Conservation (phyloP, 2,113 vertebrate genomes). For the Daphoenositta chrysoptera region DNA sequence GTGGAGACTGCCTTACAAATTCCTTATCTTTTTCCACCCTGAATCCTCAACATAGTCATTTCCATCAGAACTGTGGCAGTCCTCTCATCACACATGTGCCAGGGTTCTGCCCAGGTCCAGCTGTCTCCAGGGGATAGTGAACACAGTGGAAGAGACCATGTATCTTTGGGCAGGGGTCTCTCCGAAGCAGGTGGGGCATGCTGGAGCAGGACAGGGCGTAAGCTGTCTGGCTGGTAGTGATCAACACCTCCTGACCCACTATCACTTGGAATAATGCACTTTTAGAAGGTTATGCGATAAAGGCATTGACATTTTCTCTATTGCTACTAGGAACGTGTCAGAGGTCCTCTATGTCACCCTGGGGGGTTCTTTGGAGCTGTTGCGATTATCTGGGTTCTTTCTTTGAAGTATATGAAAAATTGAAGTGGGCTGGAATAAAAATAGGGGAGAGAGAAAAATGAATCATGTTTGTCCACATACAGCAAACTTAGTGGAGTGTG, state of each 20-base stretch:
- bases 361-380: not conserved
- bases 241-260: not conserved
- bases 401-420: not conserved
- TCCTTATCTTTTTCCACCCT: not conserved
- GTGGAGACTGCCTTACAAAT: not conserved
- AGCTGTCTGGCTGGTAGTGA: not conserved
- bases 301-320: not conserved
- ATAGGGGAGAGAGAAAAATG: not conserved
- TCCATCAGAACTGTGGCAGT: not conserved
- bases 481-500: not conserved
- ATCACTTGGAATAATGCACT: not conserved
- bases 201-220: not conserved
- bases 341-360: not conserved
- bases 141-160: accelerated
- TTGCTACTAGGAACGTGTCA: not conserved
- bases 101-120: not conserved
- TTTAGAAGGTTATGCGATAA: not conserved
- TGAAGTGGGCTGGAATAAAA: not conserved
- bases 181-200: not conserved
- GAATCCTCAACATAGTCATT: not conserved
- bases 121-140: not conserved
- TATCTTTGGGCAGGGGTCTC: not conserved
- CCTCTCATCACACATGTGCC: accelerated
- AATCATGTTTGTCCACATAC: not conserved
- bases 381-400: not conserved